Evolutionary conservation across 2,888 invertebrate genomes (phyloP).

Genomic region (Pelosia muscerda): DNA sequence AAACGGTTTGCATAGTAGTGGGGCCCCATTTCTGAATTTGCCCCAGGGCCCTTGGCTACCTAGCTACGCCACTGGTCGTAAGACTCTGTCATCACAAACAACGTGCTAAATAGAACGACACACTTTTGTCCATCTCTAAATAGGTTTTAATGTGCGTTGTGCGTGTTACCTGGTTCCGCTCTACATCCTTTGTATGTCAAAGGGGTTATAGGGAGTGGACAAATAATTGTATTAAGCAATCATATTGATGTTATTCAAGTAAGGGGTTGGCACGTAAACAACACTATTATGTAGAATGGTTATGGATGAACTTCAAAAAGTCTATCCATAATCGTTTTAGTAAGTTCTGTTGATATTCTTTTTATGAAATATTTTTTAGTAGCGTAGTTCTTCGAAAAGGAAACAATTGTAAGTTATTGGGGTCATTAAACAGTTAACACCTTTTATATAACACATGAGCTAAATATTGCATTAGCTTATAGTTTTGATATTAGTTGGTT

Average conservation of each 20-base stretch:
- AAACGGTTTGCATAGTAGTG: too few species aligned
- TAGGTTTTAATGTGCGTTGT: constrained; percentile 57
- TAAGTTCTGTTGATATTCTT: too few species aligned
- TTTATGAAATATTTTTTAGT: background rate
- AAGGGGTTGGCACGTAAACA: background rate
- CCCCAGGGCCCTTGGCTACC: too few species aligned
- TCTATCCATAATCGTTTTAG: too few species aligned
- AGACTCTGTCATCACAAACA: constrained; percentile 21
- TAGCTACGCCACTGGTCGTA: too few species aligned
- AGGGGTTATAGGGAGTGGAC: constrained; percentile 27
- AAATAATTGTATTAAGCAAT: constrained; percentile 24
- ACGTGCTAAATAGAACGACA: constrained; percentile 38
- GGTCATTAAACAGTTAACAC: background rate
- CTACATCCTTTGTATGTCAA: constrained; percentile 47
- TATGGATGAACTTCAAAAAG: background rate
- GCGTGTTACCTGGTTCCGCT: constrained; percentile 55
- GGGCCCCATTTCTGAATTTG: too few species aligned
- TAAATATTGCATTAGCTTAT: too few species aligned
- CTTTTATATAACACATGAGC: too few species aligned
- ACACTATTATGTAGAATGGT: background rate
- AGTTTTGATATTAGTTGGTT: too few species aligned
- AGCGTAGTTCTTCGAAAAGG: background rate
- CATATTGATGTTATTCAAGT: constrained; percentile 10
- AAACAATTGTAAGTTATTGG: background rate
- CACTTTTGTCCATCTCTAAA: constrained; percentile 45